These are phyloP conservation scores for Tupaia chinensis DNA, from an alignment of 2,113 vertebrate genomes.

Conservation along the genomic window DNA sequence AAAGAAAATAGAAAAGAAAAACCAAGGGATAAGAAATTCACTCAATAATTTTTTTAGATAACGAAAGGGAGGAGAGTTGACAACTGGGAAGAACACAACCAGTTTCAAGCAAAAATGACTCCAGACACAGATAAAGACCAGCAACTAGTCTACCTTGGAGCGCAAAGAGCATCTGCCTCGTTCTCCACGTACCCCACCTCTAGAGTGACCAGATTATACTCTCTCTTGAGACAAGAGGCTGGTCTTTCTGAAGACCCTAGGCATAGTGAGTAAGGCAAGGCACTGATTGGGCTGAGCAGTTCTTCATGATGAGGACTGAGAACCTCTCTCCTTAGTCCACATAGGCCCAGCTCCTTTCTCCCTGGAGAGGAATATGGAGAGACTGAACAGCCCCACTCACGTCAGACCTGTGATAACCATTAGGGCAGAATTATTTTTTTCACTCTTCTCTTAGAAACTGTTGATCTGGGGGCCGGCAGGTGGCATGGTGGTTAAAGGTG, in stretches of 20 bases:
- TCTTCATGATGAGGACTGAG: neutral
- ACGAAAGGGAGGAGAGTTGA: neutral
- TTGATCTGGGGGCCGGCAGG: neutral
- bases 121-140: neutral
- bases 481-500: too few relatives aligned
- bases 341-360: neutral
- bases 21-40: constrained; percentile 2
- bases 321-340: neutral
- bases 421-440: neutral
- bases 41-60: neutral
- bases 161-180: neutral
- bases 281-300: neutral
- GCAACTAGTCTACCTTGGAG: neutral
- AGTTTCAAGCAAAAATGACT: neutral
- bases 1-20: neutral
- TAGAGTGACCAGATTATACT: neutral
- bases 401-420: neutral
- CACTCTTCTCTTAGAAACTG: neutral
- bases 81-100: neutral
- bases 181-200: neutral
- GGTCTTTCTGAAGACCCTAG: neutral
- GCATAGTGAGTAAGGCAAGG: too few relatives aligned
- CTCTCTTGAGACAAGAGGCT: neutral
- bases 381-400: neutral
- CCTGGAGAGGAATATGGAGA: neutral